Evolutionary conservation across 2,113 vertebrate species (phyloP).

Genomic region (Polypterus senegalus): DNA sequence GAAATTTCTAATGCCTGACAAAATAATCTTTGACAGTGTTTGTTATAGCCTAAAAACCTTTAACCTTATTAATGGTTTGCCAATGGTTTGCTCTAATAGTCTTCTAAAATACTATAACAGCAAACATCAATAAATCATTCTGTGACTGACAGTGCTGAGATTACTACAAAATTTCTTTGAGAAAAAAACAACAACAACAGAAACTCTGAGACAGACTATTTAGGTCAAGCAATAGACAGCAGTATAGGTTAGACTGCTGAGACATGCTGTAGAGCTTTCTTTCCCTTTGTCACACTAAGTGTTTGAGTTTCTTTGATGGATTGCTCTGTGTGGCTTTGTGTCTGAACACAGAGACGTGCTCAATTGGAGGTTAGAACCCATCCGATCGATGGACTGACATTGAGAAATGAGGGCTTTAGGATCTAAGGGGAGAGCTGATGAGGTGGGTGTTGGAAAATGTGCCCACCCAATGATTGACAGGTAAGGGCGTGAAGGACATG

Average conservation of each 20-base stretch:
- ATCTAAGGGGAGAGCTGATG: constrained; percentile 32
- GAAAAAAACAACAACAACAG: too few relatives aligned
- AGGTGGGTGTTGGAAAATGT: constrained; percentile 19
- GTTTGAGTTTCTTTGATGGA: constrained; percentile 53
- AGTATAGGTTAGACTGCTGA: constrained; percentile 5
- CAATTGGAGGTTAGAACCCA: constrained; percentile 52
- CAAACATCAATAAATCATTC: constrained; percentile 16
- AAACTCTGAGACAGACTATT: not conserved
- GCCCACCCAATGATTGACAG: constrained; percentile 31
- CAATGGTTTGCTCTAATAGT: constrained; percentile 24
- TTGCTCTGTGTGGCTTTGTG: constrained; percentile 57
- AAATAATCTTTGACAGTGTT: too few relatives aligned
- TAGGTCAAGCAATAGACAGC: constrained; percentile 6
- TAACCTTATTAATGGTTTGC: constrained; percentile 27
- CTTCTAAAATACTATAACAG: constrained; percentile 15
- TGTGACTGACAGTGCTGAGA: constrained; percentile 19
- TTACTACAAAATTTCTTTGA: not conserved
- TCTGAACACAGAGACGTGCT: constrained; percentile 49
- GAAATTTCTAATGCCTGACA: too few relatives aligned
- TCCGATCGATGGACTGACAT: constrained; percentile 54
- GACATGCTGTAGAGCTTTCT: constrained; percentile 6
- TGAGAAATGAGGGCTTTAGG: constrained; percentile 53
- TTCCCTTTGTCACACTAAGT: constrained; percentile 46
- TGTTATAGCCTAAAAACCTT: not conserved
- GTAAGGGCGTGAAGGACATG: constrained; percentile 34